A percentile compares a stretch with the other conserved stretches of the same genome.
Evolutionary conservation across 1,140 invertebrate genomes (phyloP).

Genomic region (Drosophila sturtevanti): DNA sequence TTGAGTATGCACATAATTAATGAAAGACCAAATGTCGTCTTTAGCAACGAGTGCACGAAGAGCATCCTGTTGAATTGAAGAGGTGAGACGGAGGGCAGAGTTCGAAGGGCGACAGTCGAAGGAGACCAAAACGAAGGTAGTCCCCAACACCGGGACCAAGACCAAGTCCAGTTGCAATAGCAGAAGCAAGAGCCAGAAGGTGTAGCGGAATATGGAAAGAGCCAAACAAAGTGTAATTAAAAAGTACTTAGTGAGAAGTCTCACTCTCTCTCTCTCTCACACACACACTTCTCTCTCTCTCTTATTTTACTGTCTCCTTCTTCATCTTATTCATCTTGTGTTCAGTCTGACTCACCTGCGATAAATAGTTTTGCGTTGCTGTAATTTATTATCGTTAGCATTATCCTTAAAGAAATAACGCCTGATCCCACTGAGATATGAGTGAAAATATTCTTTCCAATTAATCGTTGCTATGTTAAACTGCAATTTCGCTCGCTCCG

Average conservation of each 20-base stretch:
- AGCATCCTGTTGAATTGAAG: constrained; percentile 51
- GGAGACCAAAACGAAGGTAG: too few relatives aligned
- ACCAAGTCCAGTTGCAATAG: constrained; percentile 32
- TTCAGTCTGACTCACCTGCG: constrained; percentile 68
- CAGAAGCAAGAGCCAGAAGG: constrained; percentile 4
- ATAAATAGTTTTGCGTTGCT: constrained; percentile 81
- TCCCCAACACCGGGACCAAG: neutral
- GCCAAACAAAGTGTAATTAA: constrained; percentile 81
- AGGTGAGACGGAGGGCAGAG: neutral
- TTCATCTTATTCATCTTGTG: constrained; percentile 2
- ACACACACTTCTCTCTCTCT: neutral
- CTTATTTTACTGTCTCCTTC: constrained; percentile 2
- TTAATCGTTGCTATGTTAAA: constrained; percentile 84
- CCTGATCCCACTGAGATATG: constrained; percentile 85
- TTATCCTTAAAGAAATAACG: constrained; percentile 85
- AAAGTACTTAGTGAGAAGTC: constrained; percentile 69
- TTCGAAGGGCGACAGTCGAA: too few relatives aligned
- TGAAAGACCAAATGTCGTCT: constrained; percentile 79
- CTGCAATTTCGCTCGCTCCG: constrained; percentile 68
- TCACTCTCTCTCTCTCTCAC: constrained; percentile 10
- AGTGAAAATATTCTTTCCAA: constrained; percentile 85
- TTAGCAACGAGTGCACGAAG: constrained; percentile 73
- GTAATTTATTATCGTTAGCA: constrained; percentile 78
- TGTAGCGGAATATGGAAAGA: constrained; percentile 39
- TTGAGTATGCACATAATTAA: constrained; percentile 81